These are phyloP conservation scores for Syngnathus scovelli DNA, from an alignment of 2,113 vertebrate genomes.

Conservation along the genomic window DNA sequence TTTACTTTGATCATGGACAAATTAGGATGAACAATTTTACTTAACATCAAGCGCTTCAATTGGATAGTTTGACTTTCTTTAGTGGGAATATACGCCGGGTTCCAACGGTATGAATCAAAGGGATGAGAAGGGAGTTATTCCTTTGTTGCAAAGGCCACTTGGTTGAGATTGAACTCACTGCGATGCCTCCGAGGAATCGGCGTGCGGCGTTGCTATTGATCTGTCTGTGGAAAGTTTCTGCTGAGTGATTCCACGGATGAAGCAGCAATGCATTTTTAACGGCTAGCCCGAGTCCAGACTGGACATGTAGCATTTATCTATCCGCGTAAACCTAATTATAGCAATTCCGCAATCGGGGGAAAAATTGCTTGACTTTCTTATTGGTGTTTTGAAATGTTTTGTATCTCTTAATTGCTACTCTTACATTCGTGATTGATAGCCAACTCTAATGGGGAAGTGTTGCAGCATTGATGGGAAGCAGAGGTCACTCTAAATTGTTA, in stretches of 20 bases:
- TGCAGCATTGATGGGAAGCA: constrained; percentile 26
- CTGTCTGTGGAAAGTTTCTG: constrained; percentile 68
- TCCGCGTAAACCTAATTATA: constrained; percentile 38
- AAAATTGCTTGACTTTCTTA: not conserved
- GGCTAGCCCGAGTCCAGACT: constrained; percentile 34
- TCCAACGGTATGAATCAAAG: constrained; percentile 63
- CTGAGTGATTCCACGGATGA: constrained; percentile 58
- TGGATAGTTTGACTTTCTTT: constrained; percentile 43
- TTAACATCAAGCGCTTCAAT: constrained; percentile 53
- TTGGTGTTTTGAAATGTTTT: constrained; percentile 25
- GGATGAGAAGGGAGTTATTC: constrained; percentile 47
- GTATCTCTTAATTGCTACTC: constrained; percentile 39
- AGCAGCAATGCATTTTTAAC: constrained; percentile 59
- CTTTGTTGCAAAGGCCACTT: constrained; percentile 66
- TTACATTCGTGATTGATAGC: constrained; percentile 44
- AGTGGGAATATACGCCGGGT: constrained; percentile 55
- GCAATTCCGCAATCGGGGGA: constrained; percentile 32
- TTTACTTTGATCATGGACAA: constrained; percentile 46
- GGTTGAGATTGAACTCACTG: constrained; percentile 59
- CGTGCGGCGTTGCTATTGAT: constrained; percentile 63
- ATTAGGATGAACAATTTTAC: constrained; percentile 57
- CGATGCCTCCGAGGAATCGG: constrained; percentile 55
- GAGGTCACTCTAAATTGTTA: constrained; percentile 51
- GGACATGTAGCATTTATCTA: constrained; percentile 55
- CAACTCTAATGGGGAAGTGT: constrained; percentile 28